Conservation (phyloP, 2,797 vertebrate species). For the Natrix natrix region DNA sequence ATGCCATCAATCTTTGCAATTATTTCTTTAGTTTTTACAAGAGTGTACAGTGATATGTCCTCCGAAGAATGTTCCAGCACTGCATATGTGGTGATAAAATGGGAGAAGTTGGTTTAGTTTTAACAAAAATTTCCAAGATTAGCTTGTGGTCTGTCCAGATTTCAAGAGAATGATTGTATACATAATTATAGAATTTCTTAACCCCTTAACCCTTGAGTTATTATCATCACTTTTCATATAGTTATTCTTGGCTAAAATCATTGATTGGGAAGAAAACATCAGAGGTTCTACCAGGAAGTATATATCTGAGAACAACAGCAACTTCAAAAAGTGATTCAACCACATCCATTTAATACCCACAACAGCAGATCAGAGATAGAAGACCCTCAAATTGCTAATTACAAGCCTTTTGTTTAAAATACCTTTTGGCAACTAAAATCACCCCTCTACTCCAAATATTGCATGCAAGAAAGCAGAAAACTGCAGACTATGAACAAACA, state of each 20-base stretch:
- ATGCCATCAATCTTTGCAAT: neutral
- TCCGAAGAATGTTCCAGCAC: neutral
- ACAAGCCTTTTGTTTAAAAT: neutral
- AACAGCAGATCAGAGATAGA: neutral
- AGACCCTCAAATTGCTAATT: neutral
- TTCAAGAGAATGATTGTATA: neutral
- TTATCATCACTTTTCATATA: neutral
- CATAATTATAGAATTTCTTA: neutral
- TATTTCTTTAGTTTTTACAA: neutral
- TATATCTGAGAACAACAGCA: neutral
- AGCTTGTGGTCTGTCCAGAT: neutral
- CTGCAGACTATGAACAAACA: neutral
- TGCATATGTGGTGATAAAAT: neutral
- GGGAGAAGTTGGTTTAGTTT: neutral
- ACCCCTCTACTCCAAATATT: neutral
- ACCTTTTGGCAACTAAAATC: neutral
- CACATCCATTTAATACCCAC: neutral
- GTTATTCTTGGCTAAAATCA: neutral
- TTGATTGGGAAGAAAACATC: neutral
- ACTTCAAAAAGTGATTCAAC: neutral
- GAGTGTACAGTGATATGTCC: neutral
- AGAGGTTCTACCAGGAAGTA: neutral
- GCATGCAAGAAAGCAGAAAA: neutral
- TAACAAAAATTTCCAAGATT: neutral
- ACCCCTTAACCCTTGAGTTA: neutral